A percentile compares a stretch with the other conserved stretches of the same genome.
These are phyloP conservation scores for Plutomurus gul DNA, from an alignment of 1,140 invertebrate species.

Conservation along the genomic window DNA sequence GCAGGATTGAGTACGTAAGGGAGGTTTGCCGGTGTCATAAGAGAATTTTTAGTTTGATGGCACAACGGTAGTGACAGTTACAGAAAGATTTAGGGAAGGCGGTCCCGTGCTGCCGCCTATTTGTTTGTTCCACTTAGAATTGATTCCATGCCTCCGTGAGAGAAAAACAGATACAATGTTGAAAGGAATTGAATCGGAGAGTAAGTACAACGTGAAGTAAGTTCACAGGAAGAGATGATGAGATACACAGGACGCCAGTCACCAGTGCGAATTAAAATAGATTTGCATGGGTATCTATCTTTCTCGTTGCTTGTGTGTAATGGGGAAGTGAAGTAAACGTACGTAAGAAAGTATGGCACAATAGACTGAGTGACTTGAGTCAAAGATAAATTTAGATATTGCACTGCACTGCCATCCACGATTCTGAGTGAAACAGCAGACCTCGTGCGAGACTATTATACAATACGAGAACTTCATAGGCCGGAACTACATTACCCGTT, in stretches of 20 bases:
- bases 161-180: constrained; percentile 10
- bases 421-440: not conserved
- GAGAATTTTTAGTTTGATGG: too few species aligned
- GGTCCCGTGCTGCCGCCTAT: constrained; percentile 7
- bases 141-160: not conserved
- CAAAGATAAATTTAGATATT: constrained; percentile 30
- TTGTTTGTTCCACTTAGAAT: constrained; percentile 21
- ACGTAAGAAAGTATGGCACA: constrained; percentile 9
- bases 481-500: too few species aligned
- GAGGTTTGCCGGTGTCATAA: too few species aligned
- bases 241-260: not conserved
- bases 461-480: not conserved
- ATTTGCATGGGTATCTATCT: constrained; percentile 24
- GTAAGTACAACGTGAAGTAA: not conserved
- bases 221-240: not conserved
- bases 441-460: not conserved
- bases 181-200: not conserved
- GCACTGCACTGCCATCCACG: not conserved
- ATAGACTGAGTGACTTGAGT: constrained; percentile 19
- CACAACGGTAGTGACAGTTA: not conserved
- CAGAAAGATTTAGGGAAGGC: not conserved
- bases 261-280: constrained; percentile 29
- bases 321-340: constrained; percentile 23
- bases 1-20: too few species aligned
- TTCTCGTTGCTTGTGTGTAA: not conserved